Percentiles rank a stretch among this genome's conserved stretches.
These are phyloP conservation scores for Dasyprocta punctata DNA, from an alignment of 2,113 vertebrate species.

Conservation along the genomic window DNA sequence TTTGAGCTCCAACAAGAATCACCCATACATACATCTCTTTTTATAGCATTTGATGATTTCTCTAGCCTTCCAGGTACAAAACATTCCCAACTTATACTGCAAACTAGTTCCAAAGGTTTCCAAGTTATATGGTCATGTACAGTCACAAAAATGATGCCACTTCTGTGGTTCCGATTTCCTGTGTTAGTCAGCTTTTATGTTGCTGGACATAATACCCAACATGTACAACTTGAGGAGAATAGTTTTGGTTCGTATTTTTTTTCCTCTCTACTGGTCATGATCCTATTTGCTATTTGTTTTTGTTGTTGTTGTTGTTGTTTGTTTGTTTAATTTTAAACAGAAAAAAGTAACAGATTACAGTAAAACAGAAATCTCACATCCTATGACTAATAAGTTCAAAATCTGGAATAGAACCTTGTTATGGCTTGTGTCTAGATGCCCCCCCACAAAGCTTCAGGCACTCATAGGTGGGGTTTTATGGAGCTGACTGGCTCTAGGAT, in stretches of 20 bases:
- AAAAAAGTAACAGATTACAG: too few species aligned
- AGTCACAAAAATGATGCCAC: not conserved
- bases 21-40: not conserved
- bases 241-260: not conserved
- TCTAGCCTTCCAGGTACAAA: not conserved
- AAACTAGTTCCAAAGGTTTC: not conserved
- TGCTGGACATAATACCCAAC: not conserved
- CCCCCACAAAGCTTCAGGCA: not conserved
- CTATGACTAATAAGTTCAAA: not conserved
- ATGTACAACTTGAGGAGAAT: not conserved
- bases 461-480: not conserved
- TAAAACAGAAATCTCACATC: too few species aligned
- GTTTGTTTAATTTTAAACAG: too few species aligned
- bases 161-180: not conserved
- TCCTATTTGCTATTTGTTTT: too few species aligned
- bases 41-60: not conserved
- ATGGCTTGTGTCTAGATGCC: not conserved
- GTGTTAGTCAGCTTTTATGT: not conserved
- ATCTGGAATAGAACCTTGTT: not conserved
- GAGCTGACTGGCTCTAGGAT: not conserved
- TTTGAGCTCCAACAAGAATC: not conserved
- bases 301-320: too few species aligned
- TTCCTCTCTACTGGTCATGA: too few species aligned
- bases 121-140: not conserved
- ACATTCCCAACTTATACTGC: not conserved